Percentiles rank a stretch among this genome's conserved stretches.
Conservation (phyloP, 2,888 invertebrate genomes). For the Drosophila nr. perissopoda region DNA sequence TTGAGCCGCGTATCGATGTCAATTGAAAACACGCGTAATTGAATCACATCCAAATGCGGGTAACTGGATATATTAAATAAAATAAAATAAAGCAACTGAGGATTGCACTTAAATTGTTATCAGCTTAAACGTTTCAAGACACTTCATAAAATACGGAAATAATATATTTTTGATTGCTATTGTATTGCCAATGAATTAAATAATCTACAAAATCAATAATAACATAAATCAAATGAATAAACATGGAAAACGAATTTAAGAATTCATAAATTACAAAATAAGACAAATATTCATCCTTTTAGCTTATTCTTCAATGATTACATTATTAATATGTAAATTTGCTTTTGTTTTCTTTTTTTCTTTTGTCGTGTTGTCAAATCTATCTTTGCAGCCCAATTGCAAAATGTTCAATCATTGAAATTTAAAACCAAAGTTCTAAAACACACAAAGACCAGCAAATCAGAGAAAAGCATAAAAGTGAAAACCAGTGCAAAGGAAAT, state of each 20-base stretch:
- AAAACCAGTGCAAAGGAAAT: slow-evolving; percentile 51
- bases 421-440: slow-evolving; percentile 55
- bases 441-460: slow-evolving; percentile 31
- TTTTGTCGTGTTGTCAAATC: slow-evolving; percentile 1
- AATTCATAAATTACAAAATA: neutral
- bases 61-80: neutral
- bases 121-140: neutral
- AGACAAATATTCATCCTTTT: neutral
- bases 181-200: neutral
- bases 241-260: neutral
- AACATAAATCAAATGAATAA: neutral
- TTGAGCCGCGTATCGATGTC: slow-evolving; percentile 32
- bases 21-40: slow-evolving; percentile 8
- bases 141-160: neutral
- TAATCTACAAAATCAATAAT: neutral
- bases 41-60: neutral
- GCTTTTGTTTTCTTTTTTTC: slow-evolving; percentile 5
- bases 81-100: neutral
- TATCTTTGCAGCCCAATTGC: slow-evolving; percentile 56
- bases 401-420: slow-evolving; percentile 64
- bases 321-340: slow-evolving; percentile 19
- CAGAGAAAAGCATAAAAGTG: slow-evolving; percentile 45
- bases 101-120: neutral
- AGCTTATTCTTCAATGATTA: neutral
- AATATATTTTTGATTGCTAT: neutral